Percentiles rank a stretch among this genome's conserved stretches.
Evolutionary conservation across 2,113 vertebrate genomes (phyloP).

Genomic region (Australoheros scitulus): DNA sequence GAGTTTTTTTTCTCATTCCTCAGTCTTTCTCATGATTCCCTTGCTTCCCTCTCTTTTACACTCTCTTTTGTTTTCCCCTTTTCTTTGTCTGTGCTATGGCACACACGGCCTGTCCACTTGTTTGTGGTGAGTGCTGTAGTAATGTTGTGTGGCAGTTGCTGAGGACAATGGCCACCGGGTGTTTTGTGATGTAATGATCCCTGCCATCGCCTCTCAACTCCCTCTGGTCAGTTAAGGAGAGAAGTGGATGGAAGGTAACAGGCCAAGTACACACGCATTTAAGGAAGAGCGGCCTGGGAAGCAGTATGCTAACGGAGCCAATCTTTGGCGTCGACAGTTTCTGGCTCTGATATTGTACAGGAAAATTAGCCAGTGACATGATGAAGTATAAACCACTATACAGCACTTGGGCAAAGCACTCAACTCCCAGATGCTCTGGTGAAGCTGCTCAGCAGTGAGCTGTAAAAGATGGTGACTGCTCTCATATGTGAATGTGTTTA

Average conservation of each 20-base stretch:
- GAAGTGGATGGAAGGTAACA: conserved; percentile 52
- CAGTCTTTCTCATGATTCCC: neutral
- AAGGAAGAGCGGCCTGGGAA: neutral
- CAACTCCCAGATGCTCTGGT: neutral
- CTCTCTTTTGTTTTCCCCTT: neutral
- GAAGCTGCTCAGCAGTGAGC: conserved; percentile 12
- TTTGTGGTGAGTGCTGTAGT: conserved; percentile 48
- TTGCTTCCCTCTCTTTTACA: neutral
- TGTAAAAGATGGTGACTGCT: neutral
- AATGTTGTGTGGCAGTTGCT: conserved; percentile 76
- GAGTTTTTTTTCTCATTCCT: neutral
- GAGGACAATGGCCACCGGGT: conserved; percentile 68
- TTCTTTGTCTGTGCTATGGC: conserved; percentile 6
- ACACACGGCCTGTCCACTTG: conserved; percentile 48
- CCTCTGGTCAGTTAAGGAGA: conserved; percentile 40
- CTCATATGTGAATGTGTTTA: conserved; percentile 22
- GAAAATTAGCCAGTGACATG: conserved; percentile 11
- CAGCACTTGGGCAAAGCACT: conserved; percentile 10
- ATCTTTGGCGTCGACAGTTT: conserved; percentile 11
- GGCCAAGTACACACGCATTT: conserved; percentile 39
- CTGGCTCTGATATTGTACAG: neutral
- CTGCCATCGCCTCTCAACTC: conserved; percentile 68
- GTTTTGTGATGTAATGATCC: conserved; percentile 74
- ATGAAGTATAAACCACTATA: neutral
- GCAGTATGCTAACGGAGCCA: conserved; percentile 6